These are phyloP conservation scores for Crypturellus tataupa DNA, from an alignment of 2,797 vertebrate species.

Conservation along the genomic window DNA sequence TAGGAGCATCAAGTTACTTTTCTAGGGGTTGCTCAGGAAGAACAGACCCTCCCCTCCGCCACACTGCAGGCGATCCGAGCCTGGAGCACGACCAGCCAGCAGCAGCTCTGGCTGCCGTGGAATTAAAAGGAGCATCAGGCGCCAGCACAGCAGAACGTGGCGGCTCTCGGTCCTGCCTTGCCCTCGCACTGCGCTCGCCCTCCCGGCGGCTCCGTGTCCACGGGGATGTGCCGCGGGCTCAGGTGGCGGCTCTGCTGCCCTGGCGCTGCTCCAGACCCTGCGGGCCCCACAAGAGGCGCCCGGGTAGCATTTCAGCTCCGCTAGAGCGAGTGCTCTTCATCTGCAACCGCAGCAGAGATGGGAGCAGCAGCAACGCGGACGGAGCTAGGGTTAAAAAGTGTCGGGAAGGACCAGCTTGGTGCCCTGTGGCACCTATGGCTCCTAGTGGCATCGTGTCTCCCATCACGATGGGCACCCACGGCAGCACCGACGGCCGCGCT, in stretches of 20 bases:
- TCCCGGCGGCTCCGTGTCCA: too few relatives aligned
- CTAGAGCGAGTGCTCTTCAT: not conserved
- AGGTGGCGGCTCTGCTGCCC: not conserved
- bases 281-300: conserved; percentile 15
- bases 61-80: not conserved
- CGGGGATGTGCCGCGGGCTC: not conserved
- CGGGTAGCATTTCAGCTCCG: conserved; percentile 36
- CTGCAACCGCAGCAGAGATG: not conserved
- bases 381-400: not conserved
- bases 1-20: not conserved
- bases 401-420: not conserved
- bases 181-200: too few relatives aligned
- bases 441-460: too few relatives aligned
- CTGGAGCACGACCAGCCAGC: rapidly evolving
- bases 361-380: not conserved
- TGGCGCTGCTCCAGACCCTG: not conserved
- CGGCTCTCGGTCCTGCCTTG: not conserved
- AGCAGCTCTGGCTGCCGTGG: too few relatives aligned
- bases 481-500: not conserved
- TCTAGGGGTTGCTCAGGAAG: not conserved
- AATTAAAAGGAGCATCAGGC: not conserved
- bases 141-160: not conserved
- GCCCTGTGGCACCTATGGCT: too few relatives aligned
- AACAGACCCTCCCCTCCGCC: not conserved
- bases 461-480: too few relatives aligned